Evolutionary conservation across 2,888 invertebrate species (phyloP).

Genomic region (Melinopterus prodromus): DNA sequence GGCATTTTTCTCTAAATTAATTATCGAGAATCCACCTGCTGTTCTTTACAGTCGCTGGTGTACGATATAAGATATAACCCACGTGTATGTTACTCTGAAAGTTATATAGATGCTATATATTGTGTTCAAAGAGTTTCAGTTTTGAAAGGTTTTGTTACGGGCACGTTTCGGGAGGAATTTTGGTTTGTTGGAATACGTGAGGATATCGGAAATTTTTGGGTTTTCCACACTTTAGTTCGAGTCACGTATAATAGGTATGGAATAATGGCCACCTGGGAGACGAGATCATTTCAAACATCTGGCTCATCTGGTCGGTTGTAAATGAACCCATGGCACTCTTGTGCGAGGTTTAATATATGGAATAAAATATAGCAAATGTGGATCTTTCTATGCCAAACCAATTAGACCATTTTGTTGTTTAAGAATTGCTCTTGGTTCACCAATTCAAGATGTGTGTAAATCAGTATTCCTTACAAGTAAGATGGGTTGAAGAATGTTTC

Average conservation of each 20-base stretch:
- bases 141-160: neutral
- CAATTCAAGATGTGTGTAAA: too few species aligned
- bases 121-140: neutral
- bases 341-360: neutral
- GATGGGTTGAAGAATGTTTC: too few species aligned
- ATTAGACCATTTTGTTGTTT: too few species aligned
- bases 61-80: neutral
- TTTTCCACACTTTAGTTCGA: neutral
- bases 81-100: neutral
- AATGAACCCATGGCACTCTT: neutral
- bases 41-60: neutral
- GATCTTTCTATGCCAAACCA: neutral
- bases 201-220: neutral
- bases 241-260: neutral
- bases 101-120: neutral
- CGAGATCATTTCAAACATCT: neutral
- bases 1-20: constrained; percentile 27
- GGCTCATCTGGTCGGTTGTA: neutral
- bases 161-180: neutral
- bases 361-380: neutral
- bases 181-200: neutral
- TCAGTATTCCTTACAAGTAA: too few species aligned
- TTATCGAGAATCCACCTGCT: constrained; percentile 17
- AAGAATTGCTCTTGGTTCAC: too few species aligned
- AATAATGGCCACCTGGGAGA: neutral